These are phyloP conservation scores for Trichonephila inaurata DNA, from an alignment of 1,140 invertebrate species.

Conservation along the genomic window DNA sequence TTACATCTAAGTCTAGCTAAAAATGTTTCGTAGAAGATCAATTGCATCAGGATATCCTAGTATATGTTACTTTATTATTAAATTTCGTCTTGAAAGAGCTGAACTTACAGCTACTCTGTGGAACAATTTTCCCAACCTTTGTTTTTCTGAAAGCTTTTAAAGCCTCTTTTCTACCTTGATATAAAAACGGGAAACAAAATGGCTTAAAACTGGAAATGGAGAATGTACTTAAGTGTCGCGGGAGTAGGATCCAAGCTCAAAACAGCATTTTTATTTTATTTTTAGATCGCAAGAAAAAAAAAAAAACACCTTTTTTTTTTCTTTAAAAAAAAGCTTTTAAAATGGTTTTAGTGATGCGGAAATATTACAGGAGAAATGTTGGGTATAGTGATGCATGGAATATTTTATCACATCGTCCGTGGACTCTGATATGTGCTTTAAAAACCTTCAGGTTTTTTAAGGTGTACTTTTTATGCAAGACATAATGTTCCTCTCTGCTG, in stretches of 20 bases:
- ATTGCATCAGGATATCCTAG: neutral
- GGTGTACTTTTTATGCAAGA: no score
- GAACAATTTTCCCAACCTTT: neutral
- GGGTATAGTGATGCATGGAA: no score
- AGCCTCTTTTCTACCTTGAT: neutral
- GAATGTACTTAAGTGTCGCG: constrained; percentile 1
- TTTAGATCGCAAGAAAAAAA: neutral
- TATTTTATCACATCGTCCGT: no score
- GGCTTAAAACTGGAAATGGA: constrained; percentile 25
- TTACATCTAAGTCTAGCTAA: neutral
- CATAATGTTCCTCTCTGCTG: no score
- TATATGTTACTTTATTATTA: constrained; percentile 1
- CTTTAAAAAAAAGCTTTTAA: neutral
- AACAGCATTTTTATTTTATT: neutral
- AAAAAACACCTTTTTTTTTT: no score
- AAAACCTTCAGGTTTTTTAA: no score
- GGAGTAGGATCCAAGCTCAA: neutral
- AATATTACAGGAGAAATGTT: neutral
- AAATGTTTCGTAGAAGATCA: neutral
- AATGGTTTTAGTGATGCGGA: neutral
- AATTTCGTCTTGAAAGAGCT: neutral
- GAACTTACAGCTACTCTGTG: neutral
- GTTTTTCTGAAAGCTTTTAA: constrained; percentile 19
- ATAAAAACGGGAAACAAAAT: constrained; percentile 5
- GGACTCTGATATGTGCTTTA: no score